Evolutionary conservation across 2,113 vertebrate species (phyloP).

Genomic region (Epinephelus moara): DNA sequence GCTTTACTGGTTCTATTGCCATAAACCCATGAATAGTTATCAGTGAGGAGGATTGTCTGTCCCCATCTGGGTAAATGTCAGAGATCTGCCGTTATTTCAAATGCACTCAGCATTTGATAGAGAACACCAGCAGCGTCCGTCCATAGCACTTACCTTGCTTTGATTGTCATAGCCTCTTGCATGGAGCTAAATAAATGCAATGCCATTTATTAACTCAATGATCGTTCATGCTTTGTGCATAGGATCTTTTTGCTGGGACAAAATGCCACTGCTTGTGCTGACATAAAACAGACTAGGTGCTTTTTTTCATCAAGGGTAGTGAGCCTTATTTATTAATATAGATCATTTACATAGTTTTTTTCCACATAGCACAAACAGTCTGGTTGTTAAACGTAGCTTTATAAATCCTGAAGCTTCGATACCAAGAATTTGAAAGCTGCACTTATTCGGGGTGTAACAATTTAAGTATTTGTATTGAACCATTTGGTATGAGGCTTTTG

Average conservation of each 20-base stretch:
- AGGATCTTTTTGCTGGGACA: background rate
- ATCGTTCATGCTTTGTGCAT: conserved; percentile 9
- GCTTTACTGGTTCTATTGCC: background rate
- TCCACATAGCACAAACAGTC: too few relatives aligned
- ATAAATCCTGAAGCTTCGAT: background rate
- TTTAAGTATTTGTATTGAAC: too few relatives aligned
- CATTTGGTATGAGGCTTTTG: too few relatives aligned
- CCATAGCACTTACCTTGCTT: background rate
- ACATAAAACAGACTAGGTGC: background rate
- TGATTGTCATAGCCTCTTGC: conserved; percentile 13
- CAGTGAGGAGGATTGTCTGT: background rate
- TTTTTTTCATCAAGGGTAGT: conserved; percentile 1
- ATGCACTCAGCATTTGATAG: background rate
- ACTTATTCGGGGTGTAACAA: too few relatives aligned
- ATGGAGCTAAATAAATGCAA: background rate
- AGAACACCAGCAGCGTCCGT: background rate
- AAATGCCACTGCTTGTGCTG: conserved; percentile 14
- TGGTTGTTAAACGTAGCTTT: too few relatives aligned
- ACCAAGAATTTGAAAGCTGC: background rate
- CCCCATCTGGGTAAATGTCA: conserved; percentile 23
- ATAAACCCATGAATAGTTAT: background rate
- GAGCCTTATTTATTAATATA: background rate
- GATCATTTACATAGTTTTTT: background rate
- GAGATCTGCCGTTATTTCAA: conserved; percentile 25
- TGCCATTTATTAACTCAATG: conserved; percentile 5